These are phyloP conservation scores for Leptinotarsa juncta DNA, from an alignment of 2,888 invertebrate species.

Conservation along the genomic window DNA sequence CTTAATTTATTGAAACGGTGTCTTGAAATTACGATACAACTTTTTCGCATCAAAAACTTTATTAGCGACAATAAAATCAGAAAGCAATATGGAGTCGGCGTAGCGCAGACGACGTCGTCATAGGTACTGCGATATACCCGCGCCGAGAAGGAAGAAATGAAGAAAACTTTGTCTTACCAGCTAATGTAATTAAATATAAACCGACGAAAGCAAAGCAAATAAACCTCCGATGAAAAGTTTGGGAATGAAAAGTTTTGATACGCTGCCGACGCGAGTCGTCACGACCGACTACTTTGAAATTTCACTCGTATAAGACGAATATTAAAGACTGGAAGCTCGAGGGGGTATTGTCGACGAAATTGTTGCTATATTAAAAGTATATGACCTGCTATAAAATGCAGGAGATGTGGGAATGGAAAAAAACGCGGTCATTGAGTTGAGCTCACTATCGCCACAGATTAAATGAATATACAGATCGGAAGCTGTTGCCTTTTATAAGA, in stretches of 20 bases:
- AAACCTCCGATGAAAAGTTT: conserved; percentile 44
- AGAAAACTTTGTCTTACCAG: conserved; percentile 48
- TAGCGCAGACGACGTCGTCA: neutral
- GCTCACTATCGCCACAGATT: no score
- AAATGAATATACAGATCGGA: no score
- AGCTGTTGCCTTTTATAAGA: no score
- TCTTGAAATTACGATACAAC: neutral
- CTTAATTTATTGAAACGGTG: conserved; percentile 3
- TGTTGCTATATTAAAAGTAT: conserved; percentile 14
- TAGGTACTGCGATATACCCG: conserved; percentile 10
- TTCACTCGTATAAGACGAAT: conserved; percentile 15
- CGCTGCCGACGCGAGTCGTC: conserved; percentile 20
- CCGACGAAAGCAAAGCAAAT: conserved; percentile 51
- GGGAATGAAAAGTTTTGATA: conserved; percentile 44
- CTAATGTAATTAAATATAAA: conserved; percentile 55
- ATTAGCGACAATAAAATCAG: conserved; percentile 24
- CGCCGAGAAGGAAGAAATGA: conserved; percentile 22
- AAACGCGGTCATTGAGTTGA: neutral
- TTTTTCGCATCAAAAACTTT: conserved; percentile 18
- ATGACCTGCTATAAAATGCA: neutral
- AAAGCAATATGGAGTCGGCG: conserved; percentile 20
- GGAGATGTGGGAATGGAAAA: neutral
- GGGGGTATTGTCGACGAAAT: neutral
- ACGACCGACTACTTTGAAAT: conserved; percentile 15
- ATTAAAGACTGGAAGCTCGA: conserved; percentile 11